These are phyloP conservation scores for Oncorhynchus masou DNA, from an alignment of 2,113 vertebrate genomes.

Conservation along the genomic window DNA sequence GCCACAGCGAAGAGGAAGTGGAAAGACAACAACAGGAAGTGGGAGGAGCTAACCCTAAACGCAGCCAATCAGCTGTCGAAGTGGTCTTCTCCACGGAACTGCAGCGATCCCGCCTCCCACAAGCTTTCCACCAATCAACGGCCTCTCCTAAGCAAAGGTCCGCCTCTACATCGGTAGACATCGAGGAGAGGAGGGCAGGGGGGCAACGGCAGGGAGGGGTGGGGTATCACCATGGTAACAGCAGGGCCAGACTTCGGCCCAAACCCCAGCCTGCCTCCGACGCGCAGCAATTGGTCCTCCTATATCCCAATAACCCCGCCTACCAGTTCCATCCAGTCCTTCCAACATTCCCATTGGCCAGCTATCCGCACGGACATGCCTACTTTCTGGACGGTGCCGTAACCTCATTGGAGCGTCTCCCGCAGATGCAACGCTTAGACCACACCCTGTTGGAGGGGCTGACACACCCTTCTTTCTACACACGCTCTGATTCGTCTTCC, in stretches of 20 bases:
- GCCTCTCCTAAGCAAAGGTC: constrained; percentile 75
- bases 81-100: constrained; percentile 59
- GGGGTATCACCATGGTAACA: constrained; percentile 43
- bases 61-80: constrained; percentile 75
- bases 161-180: constrained; percentile 65
- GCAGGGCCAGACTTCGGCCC: constrained; percentile 52
- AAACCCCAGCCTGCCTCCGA: constrained; percentile 62
- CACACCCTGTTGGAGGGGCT: constrained; percentile 25
- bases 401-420: constrained; percentile 77
- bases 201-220: constrained; percentile 59
- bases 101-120: constrained; percentile 67
- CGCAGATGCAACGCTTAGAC: constrained; percentile 50
- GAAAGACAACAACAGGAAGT: constrained; percentile 32
- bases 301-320: constrained; percentile 67
- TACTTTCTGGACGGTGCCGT: constrained; percentile 67
- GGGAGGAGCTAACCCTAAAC: constrained; percentile 49
- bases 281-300: constrained; percentile 73
- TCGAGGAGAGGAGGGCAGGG: constrained; percentile 42
- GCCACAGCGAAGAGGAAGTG: constrained; percentile 40
- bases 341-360: constrained; percentile 67
- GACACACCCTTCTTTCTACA: constrained; percentile 22
- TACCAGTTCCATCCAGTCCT: constrained; percentile 78
- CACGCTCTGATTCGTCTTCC: constrained; percentile 26
- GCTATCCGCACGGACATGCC: constrained; percentile 42
- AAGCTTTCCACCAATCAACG: constrained; percentile 31